These are phyloP conservation scores for Actinostola sp. DNA, from an alignment of 92 coral and sea anemone species.

Conservation along the genomic window DNA sequence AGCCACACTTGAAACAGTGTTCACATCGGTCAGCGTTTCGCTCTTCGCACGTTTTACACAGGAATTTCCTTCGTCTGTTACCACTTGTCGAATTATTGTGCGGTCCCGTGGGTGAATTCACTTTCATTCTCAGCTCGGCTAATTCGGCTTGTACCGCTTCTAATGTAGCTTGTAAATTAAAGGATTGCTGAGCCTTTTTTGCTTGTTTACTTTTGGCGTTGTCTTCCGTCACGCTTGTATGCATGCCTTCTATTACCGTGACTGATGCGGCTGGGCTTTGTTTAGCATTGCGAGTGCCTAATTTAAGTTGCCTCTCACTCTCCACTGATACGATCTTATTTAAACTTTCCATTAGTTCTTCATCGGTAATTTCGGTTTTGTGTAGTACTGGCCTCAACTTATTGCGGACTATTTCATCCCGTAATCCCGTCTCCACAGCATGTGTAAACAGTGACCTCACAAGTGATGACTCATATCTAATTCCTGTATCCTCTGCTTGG, in stretches of 20 bases:
- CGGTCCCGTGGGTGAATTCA: slow-evolving; percentile 5
- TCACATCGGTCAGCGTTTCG: slow-evolving; percentile 32
- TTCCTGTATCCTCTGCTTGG: slow-evolving; percentile 28
- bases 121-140: slow-evolving; percentile 41
- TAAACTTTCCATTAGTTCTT: slow-evolving; percentile 20
- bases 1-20: slow-evolving; percentile 50
- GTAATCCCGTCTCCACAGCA: slow-evolving; percentile 32
- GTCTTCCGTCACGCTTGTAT: not conserved
- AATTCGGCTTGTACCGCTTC: slow-evolving; percentile 38
- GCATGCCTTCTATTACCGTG: not conserved
- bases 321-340: slow-evolving; percentile 39
- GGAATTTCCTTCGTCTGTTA: not conserved
- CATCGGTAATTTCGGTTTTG: slow-evolving; percentile 18
- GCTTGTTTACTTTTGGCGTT: slow-evolving; percentile 24
- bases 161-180: slow-evolving; percentile 26
- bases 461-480: slow-evolving; percentile 14
- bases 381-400: slow-evolving; percentile 20
- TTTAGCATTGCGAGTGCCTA: slow-evolving; percentile 14
- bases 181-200: slow-evolving; percentile 24
- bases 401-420: slow-evolving; percentile 22
- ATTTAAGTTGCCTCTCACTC: slow-evolving; percentile 39
- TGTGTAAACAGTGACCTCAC: slow-evolving; percentile 19
- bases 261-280: not conserved
- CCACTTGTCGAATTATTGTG: not conserved
- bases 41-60: slow-evolving; percentile 35